These are phyloP conservation scores for Sebastes iracundus DNA, from an alignment of 2,797 vertebrate genomes.

Conservation along the genomic window DNA sequence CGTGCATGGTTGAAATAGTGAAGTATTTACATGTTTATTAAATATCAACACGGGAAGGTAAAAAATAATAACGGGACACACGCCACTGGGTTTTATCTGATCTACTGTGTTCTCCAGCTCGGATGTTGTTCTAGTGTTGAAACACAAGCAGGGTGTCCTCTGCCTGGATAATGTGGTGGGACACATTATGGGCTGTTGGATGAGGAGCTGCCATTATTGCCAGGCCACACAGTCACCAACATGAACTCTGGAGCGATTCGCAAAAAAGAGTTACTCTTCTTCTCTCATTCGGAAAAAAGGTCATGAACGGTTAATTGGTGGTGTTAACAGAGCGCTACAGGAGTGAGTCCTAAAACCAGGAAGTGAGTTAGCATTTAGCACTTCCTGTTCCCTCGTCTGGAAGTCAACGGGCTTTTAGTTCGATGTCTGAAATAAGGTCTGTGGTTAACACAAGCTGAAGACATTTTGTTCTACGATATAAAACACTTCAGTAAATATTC, in stretches of 20 bases:
- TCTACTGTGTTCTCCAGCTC: constrained; percentile 1
- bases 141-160: constrained; percentile 24
- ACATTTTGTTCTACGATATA: no score
- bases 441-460: no score
- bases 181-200: constrained; percentile 1
- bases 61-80: not conserved
- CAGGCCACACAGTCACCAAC: constrained; percentile 52
- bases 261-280: not conserved
- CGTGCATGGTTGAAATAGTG: constrained; percentile 66
- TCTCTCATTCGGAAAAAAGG: not conserved
- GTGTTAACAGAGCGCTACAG: not conserved
- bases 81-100: not conserved
- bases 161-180: not conserved
- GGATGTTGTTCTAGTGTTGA: not conserved
- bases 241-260: not conserved
- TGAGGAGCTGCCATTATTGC: constrained; percentile 54
- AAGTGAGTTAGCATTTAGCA: no score
- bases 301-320: not conserved
- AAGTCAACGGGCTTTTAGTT: no score
- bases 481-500: no score
- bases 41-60: constrained; percentile 32
- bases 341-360: no score
- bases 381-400: no score
- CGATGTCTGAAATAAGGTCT: no score
- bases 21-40: constrained; percentile 62